Base-by-base conservation (phyloP, 2,888 invertebrate species). In the Tiliacea aurago region DNA sequence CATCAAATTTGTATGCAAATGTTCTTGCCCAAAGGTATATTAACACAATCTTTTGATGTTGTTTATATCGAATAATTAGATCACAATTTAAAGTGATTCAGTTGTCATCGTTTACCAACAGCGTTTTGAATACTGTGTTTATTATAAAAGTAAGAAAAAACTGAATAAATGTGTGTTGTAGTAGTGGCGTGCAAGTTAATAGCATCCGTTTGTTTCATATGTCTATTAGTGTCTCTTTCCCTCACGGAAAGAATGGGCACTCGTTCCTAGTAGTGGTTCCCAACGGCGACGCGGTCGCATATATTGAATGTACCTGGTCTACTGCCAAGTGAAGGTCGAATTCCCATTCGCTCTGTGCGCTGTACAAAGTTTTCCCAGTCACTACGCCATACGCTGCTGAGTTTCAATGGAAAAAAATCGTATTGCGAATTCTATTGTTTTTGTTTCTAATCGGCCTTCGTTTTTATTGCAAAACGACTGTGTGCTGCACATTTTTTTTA, bases 341-440 rank as follows among this genome's bases (percentile, higher is more conserved):
- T 84, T 85, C 84, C 84, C 85, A 85, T 83, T 76, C 41, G 47
- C 23, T 70, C 59, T 23, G 78, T 18, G 0, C 20, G 49, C n/a
- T 11, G 37, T 23, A n/a, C 23, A 73, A 43, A 33, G 15, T 71
- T 80, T 85, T 84, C 84, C 84, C 85, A 84, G 56, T 61, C 67
- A n/a, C 41, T 80, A 85, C 85, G 84, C 76, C 43, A 23, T n/a
- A 15, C 37, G 10, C 28, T 51, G 18, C n/a, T 28, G n/a, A 43
- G 11, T 62, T 70, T 58, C 10, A 37, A 18, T 58, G 13, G 1
- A 49, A n/a, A 33, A 47, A 62, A 13, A 18, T 6, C 9, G 3
- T 47, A 23, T 55, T n/a, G 18, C 1, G 33, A 59, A 55, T 49
- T 53, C 3, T 13, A 18, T 41, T 18, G 18, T n/a, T 49, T 63